Conservation (phyloP, 2,113 vertebrate species). For the Hemichromis elongatus region DNA sequence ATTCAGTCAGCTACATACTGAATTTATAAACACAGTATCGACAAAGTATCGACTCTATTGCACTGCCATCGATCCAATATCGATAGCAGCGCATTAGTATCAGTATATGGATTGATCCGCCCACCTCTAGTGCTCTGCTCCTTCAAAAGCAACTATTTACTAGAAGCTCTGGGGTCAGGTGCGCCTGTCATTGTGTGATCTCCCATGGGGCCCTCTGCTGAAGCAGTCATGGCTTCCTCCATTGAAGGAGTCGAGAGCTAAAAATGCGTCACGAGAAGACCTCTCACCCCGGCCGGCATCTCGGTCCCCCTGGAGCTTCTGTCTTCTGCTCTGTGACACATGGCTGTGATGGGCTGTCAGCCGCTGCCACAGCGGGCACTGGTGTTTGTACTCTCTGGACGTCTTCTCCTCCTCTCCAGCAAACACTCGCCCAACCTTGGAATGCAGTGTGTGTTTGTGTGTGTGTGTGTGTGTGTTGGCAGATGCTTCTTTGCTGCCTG, state of each 20-base stretch:
- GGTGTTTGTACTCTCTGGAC: neutral
- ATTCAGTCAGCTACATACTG: neutral
- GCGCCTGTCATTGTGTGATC: slow-evolving; percentile 14
- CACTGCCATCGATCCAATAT: neutral
- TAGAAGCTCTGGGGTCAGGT: neutral
- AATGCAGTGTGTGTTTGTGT: neutral
- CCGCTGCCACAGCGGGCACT: slow-evolving; percentile 16
- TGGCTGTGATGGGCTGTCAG: slow-evolving; percentile 50
- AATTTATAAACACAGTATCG: no score
- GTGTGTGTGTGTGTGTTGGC: slow-evolving; percentile 31
- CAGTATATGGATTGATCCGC: neutral
- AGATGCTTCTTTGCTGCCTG: slow-evolving; percentile 18
- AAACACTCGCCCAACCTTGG: slow-evolving; percentile 13
- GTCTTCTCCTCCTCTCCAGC: neutral
- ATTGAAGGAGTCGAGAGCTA: neutral
- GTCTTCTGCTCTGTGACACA: slow-evolving; percentile 31
- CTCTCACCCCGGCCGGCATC: slow-evolving; percentile 25
- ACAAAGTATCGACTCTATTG: neutral
- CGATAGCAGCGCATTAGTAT: neutral
- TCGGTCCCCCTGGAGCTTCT: slow-evolving; percentile 7
- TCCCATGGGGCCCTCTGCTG: neutral
- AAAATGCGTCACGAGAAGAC: slow-evolving; percentile 26
- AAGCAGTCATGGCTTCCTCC: neutral
- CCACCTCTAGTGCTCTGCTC: neutral
- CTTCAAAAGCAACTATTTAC: neutral